A percentile compares a stretch with the other conserved stretches of the same genome.
phyloP scores from a whole-genome alignment of 2,797 vertebrate species.

The Caiman crocodilus region DNA sequence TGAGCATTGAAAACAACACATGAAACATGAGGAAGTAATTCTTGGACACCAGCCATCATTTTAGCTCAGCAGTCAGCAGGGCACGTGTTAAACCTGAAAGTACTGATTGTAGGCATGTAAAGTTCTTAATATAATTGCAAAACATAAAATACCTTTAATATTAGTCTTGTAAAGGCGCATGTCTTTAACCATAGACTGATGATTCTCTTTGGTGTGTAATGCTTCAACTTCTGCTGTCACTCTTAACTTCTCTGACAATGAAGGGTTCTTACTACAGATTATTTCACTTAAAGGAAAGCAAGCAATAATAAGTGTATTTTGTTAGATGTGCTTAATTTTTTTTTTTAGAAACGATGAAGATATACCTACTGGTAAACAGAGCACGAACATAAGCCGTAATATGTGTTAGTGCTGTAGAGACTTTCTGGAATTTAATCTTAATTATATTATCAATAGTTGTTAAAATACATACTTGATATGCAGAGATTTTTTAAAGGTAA shows the following conservation, averaged over 20 bases:
- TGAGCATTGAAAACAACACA: slow-evolving; percentile 22
- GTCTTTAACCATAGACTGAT: slow-evolving; percentile 46
- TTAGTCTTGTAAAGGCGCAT: slow-evolving; percentile 67
- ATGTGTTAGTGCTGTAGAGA: not conserved
- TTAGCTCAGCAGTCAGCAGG: slow-evolving; percentile 32
- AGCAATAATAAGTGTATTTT: slow-evolving; percentile 13
- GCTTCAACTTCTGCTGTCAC: slow-evolving; percentile 57
- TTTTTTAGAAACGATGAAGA: not conserved
- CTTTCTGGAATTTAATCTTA: slow-evolving; percentile 38
- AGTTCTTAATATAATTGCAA: slow-evolving; percentile 54
- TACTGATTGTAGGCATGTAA: slow-evolving; percentile 7
- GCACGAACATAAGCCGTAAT: not conserved
- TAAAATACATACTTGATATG: slow-evolving; percentile 3
- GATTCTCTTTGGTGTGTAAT: slow-evolving; percentile 59
- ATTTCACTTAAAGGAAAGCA: slow-evolving; percentile 69
- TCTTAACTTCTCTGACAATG: slow-evolving; percentile 56
- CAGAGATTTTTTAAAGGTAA: slow-evolving; percentile 47
- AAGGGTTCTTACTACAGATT: slow-evolving; percentile 44
- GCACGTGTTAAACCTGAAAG: slow-evolving; percentile 39
- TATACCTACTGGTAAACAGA: not conserved
- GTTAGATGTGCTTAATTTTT: not conserved
- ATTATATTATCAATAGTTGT: slow-evolving; percentile 18
- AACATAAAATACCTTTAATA: slow-evolving; percentile 78
- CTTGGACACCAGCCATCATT: not conserved
- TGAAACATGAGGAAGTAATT: slow-evolving; percentile 34